A percentile compares a stretch with the other conserved stretches of the same genome.
phyloP scores from a whole-genome alignment of 2,797 vertebrate genomes.

The Cyprinodon diabolis region DNA sequence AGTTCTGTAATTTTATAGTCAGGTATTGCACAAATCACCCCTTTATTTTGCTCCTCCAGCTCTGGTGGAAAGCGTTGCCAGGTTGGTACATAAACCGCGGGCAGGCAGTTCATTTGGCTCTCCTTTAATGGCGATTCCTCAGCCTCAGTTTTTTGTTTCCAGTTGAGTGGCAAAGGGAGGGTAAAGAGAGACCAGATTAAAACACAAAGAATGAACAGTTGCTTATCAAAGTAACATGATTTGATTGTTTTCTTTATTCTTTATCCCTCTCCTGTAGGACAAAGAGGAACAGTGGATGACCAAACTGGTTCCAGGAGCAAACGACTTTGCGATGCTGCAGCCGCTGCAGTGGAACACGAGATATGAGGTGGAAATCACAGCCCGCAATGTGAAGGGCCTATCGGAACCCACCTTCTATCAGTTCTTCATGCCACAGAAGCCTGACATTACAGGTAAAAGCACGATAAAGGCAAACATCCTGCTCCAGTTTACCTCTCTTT shows the following conservation, averaged over 20 bases:
- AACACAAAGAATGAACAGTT: conserved; percentile 34
- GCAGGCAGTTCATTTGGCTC: conserved; percentile 23
- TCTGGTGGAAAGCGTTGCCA: conserved; percentile 11
- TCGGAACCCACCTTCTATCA: conserved; percentile 97
- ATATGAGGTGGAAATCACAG: conserved; percentile 97
- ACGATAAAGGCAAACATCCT: conserved; percentile 19
- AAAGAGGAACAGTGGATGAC: conserved; percentile 98
- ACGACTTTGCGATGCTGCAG: conserved; percentile 93
- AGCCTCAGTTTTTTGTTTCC: conserved; percentile 32
- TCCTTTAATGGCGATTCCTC: conserved; percentile 11
- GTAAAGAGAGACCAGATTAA: conserved; percentile 30
- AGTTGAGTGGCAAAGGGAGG: conserved; percentile 2
- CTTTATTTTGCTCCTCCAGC: conserved; percentile 15
- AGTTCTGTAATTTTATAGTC: background rate
- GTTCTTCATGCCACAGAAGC: conserved; percentile 98
- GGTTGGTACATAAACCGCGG: background rate
- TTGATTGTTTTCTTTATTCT: background rate
- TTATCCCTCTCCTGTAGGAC: conserved; percentile 72
- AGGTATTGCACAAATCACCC: background rate
- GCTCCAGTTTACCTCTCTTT: background rate
- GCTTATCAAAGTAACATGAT: conserved; percentile 24
- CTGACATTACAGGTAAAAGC: conserved; percentile 93
- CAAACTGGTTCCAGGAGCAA: conserved; percentile 92
- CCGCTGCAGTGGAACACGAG: conserved; percentile 96
- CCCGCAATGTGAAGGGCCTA: conserved; percentile 93